Evolutionary conservation across 2,113 vertebrate species (phyloP).

Genomic region (Marmota monax): DNA sequence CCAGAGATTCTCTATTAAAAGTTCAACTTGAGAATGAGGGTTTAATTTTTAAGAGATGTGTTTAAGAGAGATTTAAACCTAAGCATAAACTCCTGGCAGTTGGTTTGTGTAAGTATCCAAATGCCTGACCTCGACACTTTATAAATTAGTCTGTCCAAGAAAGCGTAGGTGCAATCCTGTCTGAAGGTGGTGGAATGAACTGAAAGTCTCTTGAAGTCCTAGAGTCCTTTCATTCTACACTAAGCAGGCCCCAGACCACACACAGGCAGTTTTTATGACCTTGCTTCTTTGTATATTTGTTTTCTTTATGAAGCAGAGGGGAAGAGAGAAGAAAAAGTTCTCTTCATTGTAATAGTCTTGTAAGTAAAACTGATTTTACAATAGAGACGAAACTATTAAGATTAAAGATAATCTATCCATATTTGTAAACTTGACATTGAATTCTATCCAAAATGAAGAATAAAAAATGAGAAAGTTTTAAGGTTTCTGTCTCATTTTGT

Average conservation of each 20-base stretch:
- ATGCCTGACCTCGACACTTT: slow-evolving; percentile 40
- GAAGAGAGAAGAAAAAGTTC: slow-evolving; percentile 66
- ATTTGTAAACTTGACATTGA: slow-evolving; percentile 54
- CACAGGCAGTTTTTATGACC: slow-evolving; percentile 77
- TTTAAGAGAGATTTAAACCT: slow-evolving; percentile 35
- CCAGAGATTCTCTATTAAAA: background rate
- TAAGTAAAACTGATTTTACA: slow-evolving; percentile 70
- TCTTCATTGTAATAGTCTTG: slow-evolving; percentile 63
- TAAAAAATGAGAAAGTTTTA: slow-evolving; percentile 40
- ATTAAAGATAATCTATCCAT: slow-evolving; percentile 64
- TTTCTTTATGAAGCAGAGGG: slow-evolving; percentile 77
- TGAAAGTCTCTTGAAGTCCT: slow-evolving; percentile 64
- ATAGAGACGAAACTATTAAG: slow-evolving; percentile 66
- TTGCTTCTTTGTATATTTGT: slow-evolving; percentile 72
- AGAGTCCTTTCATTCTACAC: slow-evolving; percentile 54
- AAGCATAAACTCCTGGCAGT: slow-evolving; percentile 31
- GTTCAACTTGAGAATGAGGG: background rate
- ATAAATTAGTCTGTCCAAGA: slow-evolving; percentile 45
- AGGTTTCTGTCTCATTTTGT: slow-evolving; percentile 1
- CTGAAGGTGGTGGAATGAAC: slow-evolving; percentile 53
- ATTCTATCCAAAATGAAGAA: slow-evolving; percentile 52
- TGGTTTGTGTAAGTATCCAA: background rate
- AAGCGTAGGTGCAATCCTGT: slow-evolving; percentile 54
- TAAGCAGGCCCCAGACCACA: slow-evolving; percentile 74
- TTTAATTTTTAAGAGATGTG: background rate